These are phyloP conservation scores for Falco concolor DNA, from an alignment of 2,797 vertebrate genomes.

Conservation along the genomic window DNA sequence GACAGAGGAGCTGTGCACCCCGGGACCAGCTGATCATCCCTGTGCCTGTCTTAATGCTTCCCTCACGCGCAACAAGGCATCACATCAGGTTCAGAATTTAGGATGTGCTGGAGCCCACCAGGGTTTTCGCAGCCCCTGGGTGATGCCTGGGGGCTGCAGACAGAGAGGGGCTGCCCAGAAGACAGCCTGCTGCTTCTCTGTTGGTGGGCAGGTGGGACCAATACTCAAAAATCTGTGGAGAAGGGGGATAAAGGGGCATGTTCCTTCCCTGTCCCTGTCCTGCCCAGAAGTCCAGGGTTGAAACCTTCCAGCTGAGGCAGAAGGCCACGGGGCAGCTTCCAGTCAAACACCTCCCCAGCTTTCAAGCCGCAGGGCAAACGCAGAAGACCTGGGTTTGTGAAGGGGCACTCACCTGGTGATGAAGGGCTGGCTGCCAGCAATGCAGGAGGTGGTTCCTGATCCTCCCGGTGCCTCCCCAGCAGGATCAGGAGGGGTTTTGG, in stretches of 20 bases:
- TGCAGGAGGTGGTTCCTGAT: conserved; percentile 22
- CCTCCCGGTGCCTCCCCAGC: too few species aligned
- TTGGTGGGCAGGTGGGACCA: neutral
- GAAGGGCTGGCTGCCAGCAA: conserved; percentile 57
- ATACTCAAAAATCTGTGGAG: neutral
- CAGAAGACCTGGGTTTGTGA: neutral
- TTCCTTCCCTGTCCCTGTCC: neutral
- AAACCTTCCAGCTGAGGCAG: neutral
- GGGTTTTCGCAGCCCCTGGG: neutral
- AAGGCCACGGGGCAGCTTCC: neutral
- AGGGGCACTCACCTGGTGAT: conserved; percentile 73
- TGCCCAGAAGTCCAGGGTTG: neutral
- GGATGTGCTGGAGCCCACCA: neutral
- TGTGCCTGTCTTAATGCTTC: accelerated
- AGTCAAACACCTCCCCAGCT: neutral
- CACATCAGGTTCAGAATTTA: neutral
- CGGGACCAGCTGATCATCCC: neutral
- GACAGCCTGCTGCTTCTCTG: neutral
- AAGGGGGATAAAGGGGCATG: neutral
- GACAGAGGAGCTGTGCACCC: neutral
- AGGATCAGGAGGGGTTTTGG: conserved; percentile 52
- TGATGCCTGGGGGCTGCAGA: too few species aligned
- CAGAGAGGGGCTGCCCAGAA: neutral
- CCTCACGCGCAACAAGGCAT: accelerated
- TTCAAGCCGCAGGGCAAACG: neutral